These are phyloP conservation scores for Drosophila paramelanica DNA, from an alignment of 2,888 invertebrate genomes.

Conservation along the genomic window DNA sequence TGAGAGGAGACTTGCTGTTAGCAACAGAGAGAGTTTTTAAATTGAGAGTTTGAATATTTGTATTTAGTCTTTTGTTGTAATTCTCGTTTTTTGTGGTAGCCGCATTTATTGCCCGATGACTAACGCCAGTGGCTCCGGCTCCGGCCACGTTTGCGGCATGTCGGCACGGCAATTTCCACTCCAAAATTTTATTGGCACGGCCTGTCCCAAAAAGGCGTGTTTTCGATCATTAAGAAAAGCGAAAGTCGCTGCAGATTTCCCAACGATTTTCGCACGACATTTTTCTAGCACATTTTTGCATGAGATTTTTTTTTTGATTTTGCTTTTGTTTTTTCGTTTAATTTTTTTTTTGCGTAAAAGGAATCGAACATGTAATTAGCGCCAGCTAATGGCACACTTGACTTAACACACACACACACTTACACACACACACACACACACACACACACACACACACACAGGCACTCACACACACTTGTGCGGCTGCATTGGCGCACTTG, in stretches of 20 bases:
- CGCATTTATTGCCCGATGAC: conserved; percentile 40
- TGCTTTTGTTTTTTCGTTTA: no score
- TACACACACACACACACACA: conserved; percentile 16
- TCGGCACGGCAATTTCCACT: conserved; percentile 23
- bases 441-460: conserved; percentile 11
- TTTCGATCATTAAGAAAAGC: conserved; percentile 7
- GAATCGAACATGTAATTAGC: conserved; percentile 41
- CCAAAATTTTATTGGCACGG: conserved; percentile 19
- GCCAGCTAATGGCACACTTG: conserved; percentile 23
- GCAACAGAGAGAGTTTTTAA: neutral
- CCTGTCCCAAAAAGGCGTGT: conserved; percentile 38
- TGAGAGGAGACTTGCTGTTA: no score
- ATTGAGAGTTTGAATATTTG: neutral
- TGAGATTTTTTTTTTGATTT: no score
- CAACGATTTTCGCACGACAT: neutral
- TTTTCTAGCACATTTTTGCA: no score
- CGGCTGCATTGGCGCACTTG: conserved; percentile 66
- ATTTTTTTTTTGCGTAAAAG: neutral
- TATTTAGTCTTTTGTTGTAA: neutral
- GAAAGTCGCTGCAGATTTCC: conserved; percentile 12
- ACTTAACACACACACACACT: conserved; percentile 21
- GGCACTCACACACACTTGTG: conserved; percentile 11
- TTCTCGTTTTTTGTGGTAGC: neutral
- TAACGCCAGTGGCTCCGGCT: conserved; percentile 50
- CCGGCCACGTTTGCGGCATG: conserved; percentile 23